Evolutionary conservation across 1,140 invertebrate species (phyloP), one percentile per base, ranked within the genome.

Genomic region (Drosophila parabipectinata): DNA sequence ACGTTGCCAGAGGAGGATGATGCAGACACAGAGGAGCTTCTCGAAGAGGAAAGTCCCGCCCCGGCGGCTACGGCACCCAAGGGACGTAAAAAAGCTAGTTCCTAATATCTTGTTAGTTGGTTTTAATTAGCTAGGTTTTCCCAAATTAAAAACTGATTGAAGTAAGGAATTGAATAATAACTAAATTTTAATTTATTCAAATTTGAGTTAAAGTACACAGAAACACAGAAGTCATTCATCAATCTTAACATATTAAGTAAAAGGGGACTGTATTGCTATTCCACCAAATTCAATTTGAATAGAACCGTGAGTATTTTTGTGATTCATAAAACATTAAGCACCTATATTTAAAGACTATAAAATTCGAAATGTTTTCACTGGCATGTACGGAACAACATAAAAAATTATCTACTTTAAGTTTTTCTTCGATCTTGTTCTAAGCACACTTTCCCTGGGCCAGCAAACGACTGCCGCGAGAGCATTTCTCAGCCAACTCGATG

Each of bases 1-100:
- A 90, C 72, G 45, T 54, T 90, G 15, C 57, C 57, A 5, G 90
- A 91, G 37, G 90, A 91, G 50, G 90, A 91, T 68, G 89, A 91
- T 9, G 66, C 77, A 7, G 72, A 41, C n/a, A 62, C 69, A 0
- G 77, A 85, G 10, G 80, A 78, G 30, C 30, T 84, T 15, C 37
- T 81, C 0, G 81, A 84, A n/a, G 63, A 37, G 2, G 58, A 50
- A 58, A 45, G 26, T 24, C 7, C 37, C 14, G 18, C 39, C 14
- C 0, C 28, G 32, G 26, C 48, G 50, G 3, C 21, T 10, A 1
- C 30, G 10, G 2, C 52, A 0, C 4, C 10, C 9, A 80, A 79
- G 6, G 58, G 5, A 8, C 47, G 41, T 8, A 72, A 34, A 14
- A 85, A 81, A 57, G 14, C 39, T 0, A 85, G 63, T n/a, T 39